Evolutionary conservation across 2,113 vertebrate genomes (phyloP).

Genomic region (Cebus imitator): DNA sequence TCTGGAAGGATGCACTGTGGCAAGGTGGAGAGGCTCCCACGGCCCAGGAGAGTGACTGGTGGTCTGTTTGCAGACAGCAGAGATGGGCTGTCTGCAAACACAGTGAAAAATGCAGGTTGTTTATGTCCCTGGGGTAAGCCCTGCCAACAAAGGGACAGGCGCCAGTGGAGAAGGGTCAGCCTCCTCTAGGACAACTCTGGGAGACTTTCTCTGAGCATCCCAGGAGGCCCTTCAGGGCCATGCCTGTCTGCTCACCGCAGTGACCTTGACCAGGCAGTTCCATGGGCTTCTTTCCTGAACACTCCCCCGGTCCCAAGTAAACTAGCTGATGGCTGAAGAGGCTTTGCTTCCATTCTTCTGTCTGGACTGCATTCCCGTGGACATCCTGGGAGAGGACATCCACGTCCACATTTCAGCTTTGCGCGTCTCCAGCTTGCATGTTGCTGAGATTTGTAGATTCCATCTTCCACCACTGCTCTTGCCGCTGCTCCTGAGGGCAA

Average conservation of each 20-base stretch:
- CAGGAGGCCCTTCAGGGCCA: background rate
- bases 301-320: background rate
- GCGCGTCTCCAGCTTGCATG: too few relatives aligned
- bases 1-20: too few relatives aligned
- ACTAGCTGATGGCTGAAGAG: too few relatives aligned
- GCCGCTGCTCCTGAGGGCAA: background rate
- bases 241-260: background rate
- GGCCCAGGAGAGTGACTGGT: background rate
- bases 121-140: background rate
- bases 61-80: too few relatives aligned
- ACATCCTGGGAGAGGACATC: background rate
- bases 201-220: background rate
- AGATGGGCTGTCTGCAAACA: background rate
- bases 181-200: background rate
- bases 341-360: background rate
- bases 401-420: background rate
- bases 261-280: background rate
- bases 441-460: background rate
- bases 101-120: background rate
- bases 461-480: accelerated
- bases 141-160: background rate
- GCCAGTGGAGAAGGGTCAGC: background rate
- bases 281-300: background rate
- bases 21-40: background rate
- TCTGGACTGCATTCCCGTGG: background rate